These are phyloP conservation scores for Macquaria australasica DNA, from an alignment of 2,113 vertebrate species.

Conservation along the genomic window DNA sequence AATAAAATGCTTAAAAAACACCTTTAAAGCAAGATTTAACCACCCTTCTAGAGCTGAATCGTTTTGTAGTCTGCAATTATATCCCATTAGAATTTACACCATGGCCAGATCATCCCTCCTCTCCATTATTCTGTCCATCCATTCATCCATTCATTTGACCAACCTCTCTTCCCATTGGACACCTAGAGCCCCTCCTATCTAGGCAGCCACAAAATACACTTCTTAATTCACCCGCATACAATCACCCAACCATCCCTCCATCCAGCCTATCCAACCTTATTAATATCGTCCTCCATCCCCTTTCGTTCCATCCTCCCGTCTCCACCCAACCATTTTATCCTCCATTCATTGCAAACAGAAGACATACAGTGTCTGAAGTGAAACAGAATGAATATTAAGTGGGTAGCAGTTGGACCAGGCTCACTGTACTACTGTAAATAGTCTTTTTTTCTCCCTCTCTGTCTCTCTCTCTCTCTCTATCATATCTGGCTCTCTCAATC, in stretches of 20 bases:
- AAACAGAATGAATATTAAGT: constrained; percentile 77
- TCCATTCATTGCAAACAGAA: constrained; percentile 63
- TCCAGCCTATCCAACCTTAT: constrained; percentile 50
- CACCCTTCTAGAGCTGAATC: background rate
- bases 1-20: constrained; percentile 1
- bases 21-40: constrained; percentile 5
- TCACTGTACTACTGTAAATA: constrained; percentile 45
- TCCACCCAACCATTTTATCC: constrained; percentile 59
- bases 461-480: constrained; percentile 18
- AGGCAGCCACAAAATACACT: constrained; percentile 39
- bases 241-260: constrained; percentile 33
- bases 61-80: constrained; percentile 28
- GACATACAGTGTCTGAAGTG: constrained; percentile 65
- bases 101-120: constrained; percentile 25
- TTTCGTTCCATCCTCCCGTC: constrained; percentile 47
- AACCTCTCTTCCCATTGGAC: constrained; percentile 7
- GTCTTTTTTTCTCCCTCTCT: background rate
- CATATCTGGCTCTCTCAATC: constrained; percentile 56
- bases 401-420: constrained; percentile 49
- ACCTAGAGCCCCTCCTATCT: constrained; percentile 30
- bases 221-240: constrained; percentile 47
- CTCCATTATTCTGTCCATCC: constrained; percentile 29
- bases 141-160: constrained; percentile 31
- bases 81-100: constrained; percentile 23
- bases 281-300: constrained; percentile 38